Conservation (phyloP, 1,140 invertebrate genomes). For the Bradysia coprophila region DNA sequence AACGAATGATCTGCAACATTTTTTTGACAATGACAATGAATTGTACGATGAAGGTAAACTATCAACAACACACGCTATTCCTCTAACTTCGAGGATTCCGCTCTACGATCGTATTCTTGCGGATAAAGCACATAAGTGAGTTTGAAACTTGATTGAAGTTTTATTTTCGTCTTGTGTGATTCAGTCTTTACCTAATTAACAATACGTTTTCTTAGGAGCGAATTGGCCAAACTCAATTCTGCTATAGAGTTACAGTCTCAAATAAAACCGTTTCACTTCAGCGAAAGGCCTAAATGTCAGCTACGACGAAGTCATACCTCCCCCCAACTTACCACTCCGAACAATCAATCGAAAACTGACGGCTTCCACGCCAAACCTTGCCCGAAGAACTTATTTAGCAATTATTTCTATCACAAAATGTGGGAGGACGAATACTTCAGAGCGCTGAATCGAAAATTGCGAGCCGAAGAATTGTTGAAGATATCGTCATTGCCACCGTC, state of each 20-base stretch:
- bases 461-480: conserved; percentile 5
- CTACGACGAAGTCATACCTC: neutral
- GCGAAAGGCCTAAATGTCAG: neutral
- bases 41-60: neutral
- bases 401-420: conserved; percentile 2
- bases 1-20: neutral
- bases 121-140: conserved; percentile 3
- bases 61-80: neutral
- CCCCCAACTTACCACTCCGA: neutral
- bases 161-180: neutral
- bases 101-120: neutral
- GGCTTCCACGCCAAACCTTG: conserved; percentile 1
- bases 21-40: neutral
- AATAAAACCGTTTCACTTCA: conserved; percentile 2
- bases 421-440: conserved; percentile 5
- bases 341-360: neutral
- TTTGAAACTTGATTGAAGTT: too few relatives aligned
- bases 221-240: conserved; percentile 2
- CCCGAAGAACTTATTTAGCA: conserved; percentile 3
- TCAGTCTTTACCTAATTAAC: neutral
- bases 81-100: conserved; percentile 3
- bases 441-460: conserved; percentile 2
- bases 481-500: conserved; percentile 7
- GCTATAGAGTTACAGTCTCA: conserved; percentile 3
- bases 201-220: neutral